These are phyloP conservation scores for Phyllostomus hastatus DNA, from an alignment of 2,113 vertebrate species.

Conservation along the genomic window DNA sequence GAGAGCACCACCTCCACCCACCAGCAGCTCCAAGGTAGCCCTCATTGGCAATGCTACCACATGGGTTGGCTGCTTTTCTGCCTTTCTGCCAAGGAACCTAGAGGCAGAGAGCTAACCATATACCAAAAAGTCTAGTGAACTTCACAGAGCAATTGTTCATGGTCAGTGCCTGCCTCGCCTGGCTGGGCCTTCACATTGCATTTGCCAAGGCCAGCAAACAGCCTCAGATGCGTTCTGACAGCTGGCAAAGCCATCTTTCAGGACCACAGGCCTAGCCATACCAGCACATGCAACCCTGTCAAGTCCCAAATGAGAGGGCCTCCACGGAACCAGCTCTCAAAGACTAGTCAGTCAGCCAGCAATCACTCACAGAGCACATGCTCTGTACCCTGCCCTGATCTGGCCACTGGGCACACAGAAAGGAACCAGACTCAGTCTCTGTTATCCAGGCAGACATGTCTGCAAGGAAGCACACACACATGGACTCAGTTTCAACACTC, in stretches of 20 bases:
- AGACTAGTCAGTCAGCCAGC: neutral
- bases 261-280: constrained; percentile 73
- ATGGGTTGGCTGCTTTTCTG: constrained; percentile 39
- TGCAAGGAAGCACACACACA: constrained; percentile 13
- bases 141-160: constrained; percentile 85
- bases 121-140: constrained; percentile 85
- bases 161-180: constrained; percentile 84
- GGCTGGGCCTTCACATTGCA: constrained; percentile 82
- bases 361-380: neutral
- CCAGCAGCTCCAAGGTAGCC: neutral
- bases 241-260: constrained; percentile 49
- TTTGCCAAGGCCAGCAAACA: constrained; percentile 81
- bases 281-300: constrained; percentile 53
- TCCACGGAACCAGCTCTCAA: neutral
- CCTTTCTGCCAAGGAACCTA: constrained; percentile 55
- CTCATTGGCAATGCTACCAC: neutral
- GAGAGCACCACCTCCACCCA: neutral
- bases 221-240: constrained; percentile 83
- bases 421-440: neutral
- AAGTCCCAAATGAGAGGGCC: neutral
- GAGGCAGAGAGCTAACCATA: constrained; percentile 72
- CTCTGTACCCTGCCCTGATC: neutral
- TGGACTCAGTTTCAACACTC: neutral
- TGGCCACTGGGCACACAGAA: neutral
- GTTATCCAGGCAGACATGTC: neutral